These are phyloP conservation scores for Cabera pusaria DNA, from an alignment of 2,888 invertebrate genomes.

Conservation along the genomic window DNA sequence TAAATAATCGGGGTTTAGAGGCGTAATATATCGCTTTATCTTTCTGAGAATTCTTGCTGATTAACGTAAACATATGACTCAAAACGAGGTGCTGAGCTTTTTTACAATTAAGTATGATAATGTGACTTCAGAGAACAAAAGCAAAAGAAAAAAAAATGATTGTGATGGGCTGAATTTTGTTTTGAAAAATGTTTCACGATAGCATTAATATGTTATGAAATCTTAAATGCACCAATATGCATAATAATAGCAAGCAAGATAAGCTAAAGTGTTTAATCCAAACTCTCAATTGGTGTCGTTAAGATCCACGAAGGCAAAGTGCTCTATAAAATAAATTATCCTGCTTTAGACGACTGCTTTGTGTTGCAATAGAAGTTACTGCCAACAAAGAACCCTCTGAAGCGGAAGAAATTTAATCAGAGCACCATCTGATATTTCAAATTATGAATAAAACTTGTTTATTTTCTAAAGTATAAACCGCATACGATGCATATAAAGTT, in stretches of 20 bases:
- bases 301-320: constrained; percentile 35
- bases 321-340: constrained; percentile 57
- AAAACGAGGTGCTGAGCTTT: constrained; percentile 10
- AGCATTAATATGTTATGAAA: too few species aligned
- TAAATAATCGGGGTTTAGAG: constrained; percentile 52
- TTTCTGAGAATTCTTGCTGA: constrained; percentile 30
- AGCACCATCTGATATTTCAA: constrained; percentile 47
- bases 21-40: constrained; percentile 32
- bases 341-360: constrained; percentile 52
- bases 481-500: constrained; percentile 7
- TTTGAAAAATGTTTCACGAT: too few species aligned
- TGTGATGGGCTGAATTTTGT: too few species aligned
- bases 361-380: constrained; percentile 52
- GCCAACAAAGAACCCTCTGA: constrained; percentile 54
- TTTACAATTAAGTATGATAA: too few species aligned
- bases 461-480: constrained; percentile 13
- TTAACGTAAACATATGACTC: constrained; percentile 31
- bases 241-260: constrained; percentile 8
- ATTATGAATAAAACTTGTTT: constrained; percentile 44
- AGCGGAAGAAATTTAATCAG: constrained; percentile 62
- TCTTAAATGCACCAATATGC: too few species aligned
- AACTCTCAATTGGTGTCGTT: constrained; percentile 23
- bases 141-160: too few species aligned
- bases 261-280: constrained; percentile 14
- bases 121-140: too few species aligned